phyloP scores from a whole-genome alignment of 2,888 invertebrate species.

The Lithophane ornitopus region DNA sequence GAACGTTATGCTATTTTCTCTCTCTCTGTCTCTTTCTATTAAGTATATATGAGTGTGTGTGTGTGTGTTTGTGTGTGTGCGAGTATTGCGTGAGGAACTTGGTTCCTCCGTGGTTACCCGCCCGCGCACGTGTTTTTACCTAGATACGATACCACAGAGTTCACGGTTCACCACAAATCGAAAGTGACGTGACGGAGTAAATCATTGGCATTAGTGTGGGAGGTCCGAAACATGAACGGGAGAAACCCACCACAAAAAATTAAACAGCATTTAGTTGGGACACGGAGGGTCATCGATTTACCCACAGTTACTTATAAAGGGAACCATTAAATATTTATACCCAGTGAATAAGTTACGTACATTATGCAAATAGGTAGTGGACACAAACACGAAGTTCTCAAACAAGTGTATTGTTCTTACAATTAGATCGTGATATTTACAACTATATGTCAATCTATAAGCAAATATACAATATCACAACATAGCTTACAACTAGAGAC shows the following conservation, averaged over 20 bases:
- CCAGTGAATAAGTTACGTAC: conserved; percentile 57
- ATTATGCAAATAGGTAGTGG: conserved; percentile 54
- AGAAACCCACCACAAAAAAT: neutral
- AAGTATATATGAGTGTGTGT: no score
- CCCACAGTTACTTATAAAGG: conserved; percentile 55
- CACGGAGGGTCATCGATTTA: conserved; percentile 60
- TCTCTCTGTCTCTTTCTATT: no score
- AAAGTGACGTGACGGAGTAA: neutral
- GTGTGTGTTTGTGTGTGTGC: no score
- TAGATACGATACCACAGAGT: neutral
- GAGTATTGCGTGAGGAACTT: no score
- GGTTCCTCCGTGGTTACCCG: no score
- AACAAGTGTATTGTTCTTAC: conserved; percentile 72
- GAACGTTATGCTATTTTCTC: no score
- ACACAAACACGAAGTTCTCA: conserved; percentile 62
- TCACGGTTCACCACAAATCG: neutral
- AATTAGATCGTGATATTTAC: conserved; percentile 56
- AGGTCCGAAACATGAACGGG: neutral
- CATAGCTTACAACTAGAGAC: conserved; percentile 44
- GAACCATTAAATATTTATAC: conserved; percentile 73
- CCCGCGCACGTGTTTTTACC: neutral
- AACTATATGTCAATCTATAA: conserved; percentile 21
- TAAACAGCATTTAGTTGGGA: conserved; percentile 42
- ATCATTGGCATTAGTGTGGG: neutral
- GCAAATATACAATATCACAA: conserved; percentile 50